Base-by-base conservation (phyloP, 2,888 invertebrate species). In the Plebejus argus region DNA sequence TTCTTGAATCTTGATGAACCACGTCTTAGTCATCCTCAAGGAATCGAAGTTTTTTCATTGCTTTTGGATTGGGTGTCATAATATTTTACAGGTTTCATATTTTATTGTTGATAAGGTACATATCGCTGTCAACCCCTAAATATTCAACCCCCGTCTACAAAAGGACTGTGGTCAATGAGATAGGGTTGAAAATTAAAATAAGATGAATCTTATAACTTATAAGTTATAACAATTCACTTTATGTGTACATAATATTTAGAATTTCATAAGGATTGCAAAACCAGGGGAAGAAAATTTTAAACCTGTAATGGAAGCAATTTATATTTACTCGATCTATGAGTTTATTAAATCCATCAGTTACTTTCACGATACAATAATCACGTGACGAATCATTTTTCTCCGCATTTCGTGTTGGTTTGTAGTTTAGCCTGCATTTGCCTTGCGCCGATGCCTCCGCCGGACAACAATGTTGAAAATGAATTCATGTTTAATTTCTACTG, bases 341-440 rank as follows among this genome's bases (percentile, higher is more conserved):
- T 66, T 28, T 66, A 66, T 66, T 66, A 8, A 49, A 72, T 20
- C 23, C 23, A 72, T 53, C 20, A 10, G 49, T 15, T 45, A 49
- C 72, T 23, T 45, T 49, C 5, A 20, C 20, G 12, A 18, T 28
- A 66, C 66, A 72, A 76, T 77, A 77, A 53, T 53, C 76, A 76
- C 80, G 77, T 56, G 78, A 79, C 82, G 61, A 83, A 83, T 83
- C 80, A 77, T 78, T 81, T 82, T 77, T 82, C 77, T 79, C 71
- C 81, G 82, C 80, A 79, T 81, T 81, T 49, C 20, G 45, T 45
- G 39, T 72, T 28, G 66, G 33, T 66, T 33, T 66, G 28, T 66
- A 28, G 66, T 66, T 66, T 28, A 66, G 28, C 15, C 18, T 66
- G 66, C 66, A 66, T 66, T 66, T 33, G 28, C 66, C 15, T 15